Percentiles rank a stretch among this genome's conserved stretches.
phyloP scores from a whole-genome alignment of 2,113 vertebrate genomes.

The Poeciliopsis turrubarensis region DNA sequence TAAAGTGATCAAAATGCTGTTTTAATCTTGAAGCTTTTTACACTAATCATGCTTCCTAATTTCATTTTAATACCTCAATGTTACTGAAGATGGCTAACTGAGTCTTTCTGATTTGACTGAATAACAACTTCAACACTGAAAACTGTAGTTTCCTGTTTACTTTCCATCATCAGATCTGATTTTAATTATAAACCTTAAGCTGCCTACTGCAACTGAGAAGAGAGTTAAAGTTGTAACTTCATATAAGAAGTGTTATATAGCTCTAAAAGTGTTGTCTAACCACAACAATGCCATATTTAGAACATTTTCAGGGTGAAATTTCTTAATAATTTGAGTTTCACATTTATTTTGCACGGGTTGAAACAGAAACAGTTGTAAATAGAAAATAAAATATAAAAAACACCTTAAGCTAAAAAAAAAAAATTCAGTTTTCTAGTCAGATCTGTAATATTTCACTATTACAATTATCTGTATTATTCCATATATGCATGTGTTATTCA shows the following conservation, averaged over 20 bases:
- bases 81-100: too few species aligned
- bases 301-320: too few species aligned
- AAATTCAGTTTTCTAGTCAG: neutral
- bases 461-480: too few species aligned
- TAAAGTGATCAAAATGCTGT: too few species aligned
- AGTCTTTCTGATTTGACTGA: too few species aligned
- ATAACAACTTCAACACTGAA: too few species aligned
- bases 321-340: too few species aligned
- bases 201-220: constrained; percentile 10
- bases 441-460: neutral
- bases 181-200: constrained; percentile 21
- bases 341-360: neutral
- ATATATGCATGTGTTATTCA: neutral
- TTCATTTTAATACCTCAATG: too few species aligned
- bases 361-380: neutral
- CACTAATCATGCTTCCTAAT: too few species aligned
- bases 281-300: neutral
- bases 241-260: constrained; percentile 7
- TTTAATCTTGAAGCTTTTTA: too few species aligned
- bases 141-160: neutral
- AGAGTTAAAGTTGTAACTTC: constrained; percentile 11
- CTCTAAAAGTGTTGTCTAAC: constrained; percentile 1
- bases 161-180: constrained; percentile 12
- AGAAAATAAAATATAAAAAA: too few species aligned
- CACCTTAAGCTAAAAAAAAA: neutral